Evolutionary conservation across 2,888 invertebrate genomes (phyloP).

Genomic region (Drosophila macrospina): DNA sequence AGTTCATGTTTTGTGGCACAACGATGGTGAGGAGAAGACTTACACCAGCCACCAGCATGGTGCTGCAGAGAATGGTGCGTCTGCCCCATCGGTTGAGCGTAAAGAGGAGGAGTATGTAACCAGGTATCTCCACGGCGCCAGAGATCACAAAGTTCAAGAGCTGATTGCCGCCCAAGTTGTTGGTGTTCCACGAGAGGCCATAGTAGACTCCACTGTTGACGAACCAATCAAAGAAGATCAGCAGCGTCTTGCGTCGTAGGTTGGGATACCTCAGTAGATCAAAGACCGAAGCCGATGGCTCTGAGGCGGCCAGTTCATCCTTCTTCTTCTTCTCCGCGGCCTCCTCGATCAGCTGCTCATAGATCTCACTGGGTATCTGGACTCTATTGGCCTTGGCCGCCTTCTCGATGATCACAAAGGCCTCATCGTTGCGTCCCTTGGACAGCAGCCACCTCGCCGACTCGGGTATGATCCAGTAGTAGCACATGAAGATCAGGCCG

Average conservation of each 20-base stretch:
- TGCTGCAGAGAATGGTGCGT: conserved; percentile 89
- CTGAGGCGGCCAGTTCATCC: conserved; percentile 70
- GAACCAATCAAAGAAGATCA: conserved; percentile 92
- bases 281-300: conserved; percentile 86
- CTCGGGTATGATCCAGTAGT: conserved; percentile 92
- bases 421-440: conserved; percentile 88
- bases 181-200: conserved; percentile 91
- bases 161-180: conserved; percentile 90
- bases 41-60: conserved; percentile 89
- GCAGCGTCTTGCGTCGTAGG: conserved; percentile 88
- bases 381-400: conserved; percentile 89
- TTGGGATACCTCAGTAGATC: conserved; percentile 89
- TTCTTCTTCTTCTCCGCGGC: conserved; percentile 81
- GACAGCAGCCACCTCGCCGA: conserved; percentile 90
- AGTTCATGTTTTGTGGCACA: conserved; percentile 87
- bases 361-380: conserved; percentile 86
- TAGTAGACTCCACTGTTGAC: conserved; percentile 92
- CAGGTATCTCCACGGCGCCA: conserved; percentile 91
- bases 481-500: conserved; percentile 88
- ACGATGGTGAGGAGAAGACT: conserved; percentile 88
- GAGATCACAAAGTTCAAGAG: conserved; percentile 91
- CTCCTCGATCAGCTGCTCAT: conserved; percentile 87
- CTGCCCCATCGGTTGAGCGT: conserved; percentile 91
- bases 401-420: conserved; percentile 87
- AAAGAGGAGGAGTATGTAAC: conserved; percentile 88